phyloP scores from a whole-genome alignment of 2,888 invertebrate genomes.

The Brenthis daphne region DNA sequence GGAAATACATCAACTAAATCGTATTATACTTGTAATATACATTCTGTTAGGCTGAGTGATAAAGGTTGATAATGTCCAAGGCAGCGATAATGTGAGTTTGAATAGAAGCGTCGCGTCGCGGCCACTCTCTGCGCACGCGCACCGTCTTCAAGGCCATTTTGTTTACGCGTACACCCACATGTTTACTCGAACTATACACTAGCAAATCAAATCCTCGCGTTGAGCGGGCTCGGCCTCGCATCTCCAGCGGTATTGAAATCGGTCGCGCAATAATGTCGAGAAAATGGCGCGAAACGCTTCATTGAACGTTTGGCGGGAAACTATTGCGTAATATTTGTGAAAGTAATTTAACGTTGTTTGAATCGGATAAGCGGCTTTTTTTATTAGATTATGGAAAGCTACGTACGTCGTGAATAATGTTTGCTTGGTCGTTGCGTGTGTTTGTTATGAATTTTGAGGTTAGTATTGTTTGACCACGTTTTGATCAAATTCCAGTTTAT shows the following conservation, averaged over 20 bases:
- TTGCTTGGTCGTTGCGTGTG: not conserved
- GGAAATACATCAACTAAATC: slow-evolving; percentile 11
- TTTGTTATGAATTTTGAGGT: slow-evolving; percentile 30
- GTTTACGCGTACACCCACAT: slow-evolving; percentile 71
- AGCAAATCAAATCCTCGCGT: slow-evolving; percentile 45
- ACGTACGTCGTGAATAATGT: not conserved
- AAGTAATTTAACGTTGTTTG: slow-evolving; percentile 53
- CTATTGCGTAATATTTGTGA: slow-evolving; percentile 65
- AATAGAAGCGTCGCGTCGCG: slow-evolving; percentile 50
- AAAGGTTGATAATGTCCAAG: slow-evolving; percentile 59
- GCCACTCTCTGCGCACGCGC: slow-evolving; percentile 59
- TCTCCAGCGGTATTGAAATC: slow-evolving; percentile 52
- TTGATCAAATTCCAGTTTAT: not conserved
- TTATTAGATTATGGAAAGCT: slow-evolving; percentile 2
- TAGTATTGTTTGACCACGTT: slow-evolving; percentile 31
- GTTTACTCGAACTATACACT: slow-evolving; percentile 62
- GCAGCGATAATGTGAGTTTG: slow-evolving; percentile 59
- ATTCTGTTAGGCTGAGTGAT: slow-evolving; percentile 45
- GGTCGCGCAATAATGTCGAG: slow-evolving; percentile 53
- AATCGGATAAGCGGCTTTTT: slow-evolving; percentile 31
- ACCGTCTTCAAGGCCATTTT: slow-evolving; percentile 73
- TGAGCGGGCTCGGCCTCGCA: slow-evolving; percentile 44
- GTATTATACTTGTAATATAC: not conserved
- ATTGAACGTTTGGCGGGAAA: slow-evolving; percentile 77
- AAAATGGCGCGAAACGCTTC: slow-evolving; percentile 77